Evolutionary conservation across 2,797 vertebrate species (phyloP).

Genomic region (Rhabdomys pumilio): DNA sequence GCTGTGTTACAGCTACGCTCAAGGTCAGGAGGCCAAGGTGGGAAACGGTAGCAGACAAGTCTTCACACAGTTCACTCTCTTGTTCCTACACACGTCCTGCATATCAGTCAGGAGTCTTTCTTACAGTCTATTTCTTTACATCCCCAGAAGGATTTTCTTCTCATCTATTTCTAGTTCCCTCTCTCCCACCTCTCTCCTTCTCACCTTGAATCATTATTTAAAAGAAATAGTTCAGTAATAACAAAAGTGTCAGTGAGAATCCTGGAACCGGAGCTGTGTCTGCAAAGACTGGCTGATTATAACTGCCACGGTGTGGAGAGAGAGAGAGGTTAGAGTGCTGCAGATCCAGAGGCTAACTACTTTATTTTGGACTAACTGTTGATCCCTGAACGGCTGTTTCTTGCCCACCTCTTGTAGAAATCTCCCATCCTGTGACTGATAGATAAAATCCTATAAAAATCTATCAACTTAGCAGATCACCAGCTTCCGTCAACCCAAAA

Average conservation of each 20-base stretch:
- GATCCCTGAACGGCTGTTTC: background rate
- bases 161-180: background rate
- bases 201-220: constrained; percentile 31
- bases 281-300: background rate
- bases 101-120: background rate
- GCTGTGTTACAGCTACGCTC: background rate
- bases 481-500: background rate
- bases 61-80: background rate
- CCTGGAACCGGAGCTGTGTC: background rate
- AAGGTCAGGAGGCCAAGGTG: background rate
- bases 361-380: background rate
- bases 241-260: background rate
- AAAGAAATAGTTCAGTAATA: background rate
- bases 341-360: background rate
- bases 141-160: background rate
- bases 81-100: background rate
- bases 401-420: background rate
- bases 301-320: background rate
- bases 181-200: too few relatives aligned
- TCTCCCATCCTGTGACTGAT: background rate
- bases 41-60: background rate
- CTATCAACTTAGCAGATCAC: background rate
- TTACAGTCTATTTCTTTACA: background rate
- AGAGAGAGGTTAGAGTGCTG: background rate
- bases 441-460: background rate